Conservation (phyloP, 2,888 invertebrate genomes). For the Monoplex corrugatus region DNA sequence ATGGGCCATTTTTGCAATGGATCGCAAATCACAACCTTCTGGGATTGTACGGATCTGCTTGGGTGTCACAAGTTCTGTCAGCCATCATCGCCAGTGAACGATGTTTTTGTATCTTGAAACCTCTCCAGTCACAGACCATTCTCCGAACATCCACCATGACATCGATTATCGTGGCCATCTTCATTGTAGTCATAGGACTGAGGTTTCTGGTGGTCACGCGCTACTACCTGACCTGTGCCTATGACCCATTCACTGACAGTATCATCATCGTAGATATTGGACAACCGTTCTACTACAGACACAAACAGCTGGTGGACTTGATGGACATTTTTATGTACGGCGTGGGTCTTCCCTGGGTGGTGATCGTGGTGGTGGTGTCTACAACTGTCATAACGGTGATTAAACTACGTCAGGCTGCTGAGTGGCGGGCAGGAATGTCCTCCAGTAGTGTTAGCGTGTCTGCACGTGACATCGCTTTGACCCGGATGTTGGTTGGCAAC, state of each 20-base stretch:
- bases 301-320: not conserved
- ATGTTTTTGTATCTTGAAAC: not conserved
- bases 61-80: not conserved
- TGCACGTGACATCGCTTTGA: not conserved
- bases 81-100: slow-evolving; percentile 20
- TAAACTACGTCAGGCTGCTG: not conserved
- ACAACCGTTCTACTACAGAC: not conserved
- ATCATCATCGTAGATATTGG: not conserved
- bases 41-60: not conserved
- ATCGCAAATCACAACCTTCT: slow-evolving; percentile 8
- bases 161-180: not conserved
- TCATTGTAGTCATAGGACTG: not conserved
- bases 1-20: not conserved
- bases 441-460: not conserved
- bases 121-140: not conserved
- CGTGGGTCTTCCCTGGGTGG: not conserved
- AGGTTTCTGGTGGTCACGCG: not conserved
- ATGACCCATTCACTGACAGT: not conserved
- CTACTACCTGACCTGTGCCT: not conserved
- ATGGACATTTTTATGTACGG: not conserved
- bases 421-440: not conserved
- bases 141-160: not conserved
- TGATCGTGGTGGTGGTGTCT: not conserved
- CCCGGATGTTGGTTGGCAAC: slow-evolving; percentile 1
- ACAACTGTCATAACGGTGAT: not conserved